Percentiles rank a stretch among this genome's conserved stretches.
phyloP scores from a whole-genome alignment of 2,888 invertebrate species.

The Drosophila kambysellisi region DNA sequence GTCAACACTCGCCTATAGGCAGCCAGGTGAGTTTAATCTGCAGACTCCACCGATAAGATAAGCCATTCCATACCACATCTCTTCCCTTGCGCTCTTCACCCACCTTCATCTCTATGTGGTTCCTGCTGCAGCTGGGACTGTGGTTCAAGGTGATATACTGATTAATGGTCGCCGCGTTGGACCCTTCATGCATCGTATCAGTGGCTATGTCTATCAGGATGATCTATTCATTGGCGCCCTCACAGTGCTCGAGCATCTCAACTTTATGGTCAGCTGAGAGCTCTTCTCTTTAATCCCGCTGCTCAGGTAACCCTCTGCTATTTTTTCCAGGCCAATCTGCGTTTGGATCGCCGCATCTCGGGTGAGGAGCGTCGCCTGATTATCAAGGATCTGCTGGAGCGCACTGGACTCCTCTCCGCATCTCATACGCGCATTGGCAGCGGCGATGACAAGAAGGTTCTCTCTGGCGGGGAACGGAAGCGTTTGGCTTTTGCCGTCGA shows the following conservation, averaged over 20 bases:
- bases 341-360: constrained; percentile 90
- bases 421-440: constrained; percentile 92
- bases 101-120: not conserved
- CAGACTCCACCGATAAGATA: constrained; percentile 57
- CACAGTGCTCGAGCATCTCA: constrained; percentile 94
- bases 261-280: constrained; percentile 89
- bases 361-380: constrained; percentile 87
- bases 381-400: constrained; percentile 89
- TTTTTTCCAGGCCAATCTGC: constrained; percentile 89
- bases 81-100: not conserved
- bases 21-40: constrained; percentile 87
- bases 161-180: constrained; percentile 91
- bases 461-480: constrained; percentile 98
- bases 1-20: constrained; percentile 92
- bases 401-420: constrained; percentile 90
- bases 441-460: constrained; percentile 90
- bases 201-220: constrained; percentile 96
- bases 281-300: not conserved
- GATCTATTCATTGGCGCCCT: constrained; percentile 94
- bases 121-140: constrained; percentile 87
- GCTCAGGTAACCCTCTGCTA: accelerated
- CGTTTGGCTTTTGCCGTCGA: constrained; percentile 97
- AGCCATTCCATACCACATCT: constrained; percentile 7
- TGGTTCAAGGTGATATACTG: constrained; percentile 92
- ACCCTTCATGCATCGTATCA: constrained; percentile 91